Base-by-base conservation (phyloP, 1,140 invertebrate species). In the Propsilocerus akamusi region DNA sequence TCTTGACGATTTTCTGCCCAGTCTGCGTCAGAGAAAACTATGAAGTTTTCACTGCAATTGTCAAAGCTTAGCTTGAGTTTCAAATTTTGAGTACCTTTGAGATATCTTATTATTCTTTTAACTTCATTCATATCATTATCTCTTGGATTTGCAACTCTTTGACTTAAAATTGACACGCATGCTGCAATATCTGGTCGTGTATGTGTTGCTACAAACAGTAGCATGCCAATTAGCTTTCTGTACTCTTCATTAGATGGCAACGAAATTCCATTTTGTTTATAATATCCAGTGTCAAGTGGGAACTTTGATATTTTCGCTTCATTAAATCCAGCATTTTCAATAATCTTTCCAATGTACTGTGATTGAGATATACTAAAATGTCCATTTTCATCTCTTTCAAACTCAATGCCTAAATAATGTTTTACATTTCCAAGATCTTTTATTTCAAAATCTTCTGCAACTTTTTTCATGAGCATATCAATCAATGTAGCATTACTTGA, bases 101-200 rank as follows among this genome's bases (percentile, higher is more conserved):
- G 32, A 51, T 70, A 69, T 23, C 58, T 34, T 5, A 68, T 50
- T 4, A 70, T 59, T 34, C 55, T 52, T 53, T 68, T 63, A 4
- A 58, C 61, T 30, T 55, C 56, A 28, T 11, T 47, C 60, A 60
- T 62, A 54, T 69, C 60, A 3, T 41, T n/a, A 46, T 48, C 23
- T 10, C 37, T 49, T 11, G 50, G 59, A 30, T 55, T 53, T 10
- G 54, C 53, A 7, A 56, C 53, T 47, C 55, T 60, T 49, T 58
- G 55, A 22, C 54, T 58, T 7, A 60, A 47, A 20, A 52, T 24
- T 50, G 50, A 60, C 0, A 72, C 67, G 6, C 64, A 57, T 51
- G 55, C 68, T 7, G 59, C 46, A 24, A 71, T 62, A 55, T 72
- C 69, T 28, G 66, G 68, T 47, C 69, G 47, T 7, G 62, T 61